These are phyloP conservation scores for Trissoscelio sp. DNA, from an alignment of 2,888 invertebrate genomes.

Conservation along the genomic window DNA sequence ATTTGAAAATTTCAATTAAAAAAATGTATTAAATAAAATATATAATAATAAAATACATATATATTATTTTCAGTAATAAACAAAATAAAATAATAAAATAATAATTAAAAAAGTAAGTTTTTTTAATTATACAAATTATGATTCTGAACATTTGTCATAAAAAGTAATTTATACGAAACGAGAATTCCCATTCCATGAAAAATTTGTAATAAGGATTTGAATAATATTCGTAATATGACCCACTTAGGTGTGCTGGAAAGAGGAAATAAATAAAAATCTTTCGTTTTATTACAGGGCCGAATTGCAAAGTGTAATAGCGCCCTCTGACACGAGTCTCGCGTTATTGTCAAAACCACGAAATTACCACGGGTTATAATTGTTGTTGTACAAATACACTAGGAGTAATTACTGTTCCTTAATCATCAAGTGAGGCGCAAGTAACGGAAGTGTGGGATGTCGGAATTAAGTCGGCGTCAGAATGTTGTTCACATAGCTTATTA, in stretches of 20 bases:
- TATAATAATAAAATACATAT: too few species aligned
- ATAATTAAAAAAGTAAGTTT: too few species aligned
- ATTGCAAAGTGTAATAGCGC: background rate
- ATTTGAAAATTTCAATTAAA: too few species aligned
- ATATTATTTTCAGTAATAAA: too few species aligned
- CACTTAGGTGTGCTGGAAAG: background rate
- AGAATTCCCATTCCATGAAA: too few species aligned
- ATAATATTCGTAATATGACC: background rate
- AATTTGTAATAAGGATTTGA: background rate
- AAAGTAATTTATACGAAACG: too few species aligned
- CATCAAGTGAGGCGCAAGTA: slow-evolving; percentile 18
- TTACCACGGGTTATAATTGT: slow-evolving; percentile 17
- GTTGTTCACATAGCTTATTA: slow-evolving; percentile 25
- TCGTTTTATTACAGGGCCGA: slow-evolving; percentile 1
- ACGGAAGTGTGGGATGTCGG: background rate
- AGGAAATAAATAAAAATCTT: background rate
- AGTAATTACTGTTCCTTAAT: slow-evolving; percentile 42
- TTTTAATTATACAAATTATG: too few species aligned
- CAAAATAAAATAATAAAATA: too few species aligned
- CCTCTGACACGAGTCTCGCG: slow-evolving; percentile 6
- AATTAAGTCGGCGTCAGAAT: background rate
- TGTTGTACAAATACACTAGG: background rate
- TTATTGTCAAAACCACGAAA: slow-evolving; percentile 21
- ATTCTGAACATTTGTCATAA: too few species aligned
- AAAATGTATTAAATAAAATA: too few species aligned